Evolutionary conservation across 2,888 invertebrate species (phyloP), one percentile per base, ranked within the genome.

Genomic region (Strigamia crassipes): DNA sequence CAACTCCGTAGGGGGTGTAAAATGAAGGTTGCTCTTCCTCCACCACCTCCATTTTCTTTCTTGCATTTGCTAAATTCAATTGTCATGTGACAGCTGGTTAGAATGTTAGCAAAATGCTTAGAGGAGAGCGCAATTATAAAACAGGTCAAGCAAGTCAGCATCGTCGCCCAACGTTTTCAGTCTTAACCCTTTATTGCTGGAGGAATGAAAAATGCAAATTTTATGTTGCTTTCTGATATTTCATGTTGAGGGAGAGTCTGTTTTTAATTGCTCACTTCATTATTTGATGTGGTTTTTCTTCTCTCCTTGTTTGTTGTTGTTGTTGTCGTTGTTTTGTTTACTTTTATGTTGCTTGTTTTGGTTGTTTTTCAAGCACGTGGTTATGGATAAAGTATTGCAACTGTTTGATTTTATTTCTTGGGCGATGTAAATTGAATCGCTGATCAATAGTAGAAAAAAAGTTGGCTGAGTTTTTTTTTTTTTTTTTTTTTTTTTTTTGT

Each of bases 31-130:
- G 27, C 66, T 66, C 66, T 66, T 66, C 66, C 31, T 13, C 66
- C 66, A 66, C 66, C 66, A 66, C 27, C 31, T 66, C 66, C 66
- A 66, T 66, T 66, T 66, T 66, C 66, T 66, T 66, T 66, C 66
- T 66, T 66, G 66, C 66, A 66, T 66, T 66, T 66, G 66, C 23
- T 66, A 66, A 66, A 66, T 66, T 66, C 66, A 66, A 66, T 66
- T 66, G 66, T 66, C 66, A 66, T 66, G 66, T 66, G 66, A 66
- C 66, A 66, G 66, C 66, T 66, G 66, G 66, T 66, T 66, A 66
- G 66, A 66, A 66, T 66, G 66, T 66, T 66, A 66, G 66, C 66
- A 66, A 66, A 66, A 66, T 66, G 66, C 66, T 66, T 23, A 66
- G 66, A 66, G 31, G 23, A 66, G 66, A 66, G 66, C 66, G 66